Conservation (phyloP, 2,797 vertebrate species). For the Diplodus puntazzo region DNA sequence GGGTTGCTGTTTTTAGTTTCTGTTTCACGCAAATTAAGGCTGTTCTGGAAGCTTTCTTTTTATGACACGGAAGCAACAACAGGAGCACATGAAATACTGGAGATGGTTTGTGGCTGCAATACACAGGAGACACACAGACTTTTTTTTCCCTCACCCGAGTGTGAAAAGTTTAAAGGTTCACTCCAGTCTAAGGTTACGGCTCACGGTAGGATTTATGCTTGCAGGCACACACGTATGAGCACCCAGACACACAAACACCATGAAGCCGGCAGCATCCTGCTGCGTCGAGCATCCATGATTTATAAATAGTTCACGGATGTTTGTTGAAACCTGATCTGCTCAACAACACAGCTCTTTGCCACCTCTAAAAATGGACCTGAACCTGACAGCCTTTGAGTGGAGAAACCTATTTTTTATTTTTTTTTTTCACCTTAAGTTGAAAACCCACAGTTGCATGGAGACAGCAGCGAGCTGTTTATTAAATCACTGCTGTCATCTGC, state of each 20-base stretch:
- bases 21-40: conserved; percentile 18
- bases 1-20: conserved; percentile 27
- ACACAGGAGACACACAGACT: conserved; percentile 16
- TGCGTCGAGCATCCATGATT: conserved; percentile 55
- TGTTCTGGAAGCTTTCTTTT: conserved; percentile 16
- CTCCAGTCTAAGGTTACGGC: conserved; percentile 47
- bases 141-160: conserved; percentile 1
- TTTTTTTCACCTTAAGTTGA: neutral
- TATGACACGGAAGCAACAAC: conserved; percentile 1
- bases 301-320: conserved; percentile 73
- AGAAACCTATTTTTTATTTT: neutral
- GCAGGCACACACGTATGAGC: neutral
- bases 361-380: conserved; percentile 65
- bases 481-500: conserved; percentile 22
- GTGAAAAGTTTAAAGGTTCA: conserved; percentile 28
- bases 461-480: conserved; percentile 9
- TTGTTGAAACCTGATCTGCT: conserved; percentile 69
- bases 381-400: conserved; percentile 28
- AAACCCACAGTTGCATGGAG: neutral
- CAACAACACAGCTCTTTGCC: conserved; percentile 43
- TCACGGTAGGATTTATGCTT: conserved; percentile 24
- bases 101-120: conserved; percentile 25
- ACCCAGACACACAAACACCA: conserved; percentile 32
- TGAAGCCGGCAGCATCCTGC: conserved; percentile 51
- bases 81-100: conserved; percentile 3